These are phyloP conservation scores for Callaeas wilsoni DNA, from an alignment of 2,113 vertebrate genomes.

Conservation along the genomic window DNA sequence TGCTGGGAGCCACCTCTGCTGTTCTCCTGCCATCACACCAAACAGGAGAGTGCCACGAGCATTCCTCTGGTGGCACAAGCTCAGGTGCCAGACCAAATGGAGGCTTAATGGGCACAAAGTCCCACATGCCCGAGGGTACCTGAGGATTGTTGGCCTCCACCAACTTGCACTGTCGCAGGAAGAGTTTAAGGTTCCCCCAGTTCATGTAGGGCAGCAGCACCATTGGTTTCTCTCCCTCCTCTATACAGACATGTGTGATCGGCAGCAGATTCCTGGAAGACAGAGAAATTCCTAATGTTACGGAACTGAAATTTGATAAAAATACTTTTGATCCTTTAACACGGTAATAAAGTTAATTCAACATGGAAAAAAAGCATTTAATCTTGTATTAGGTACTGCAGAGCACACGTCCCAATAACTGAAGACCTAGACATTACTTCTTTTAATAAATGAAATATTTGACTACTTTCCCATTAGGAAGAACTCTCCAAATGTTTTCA, in stretches of 20 bases:
- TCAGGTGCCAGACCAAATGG: not conserved
- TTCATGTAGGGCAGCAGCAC: conserved; percentile 95
- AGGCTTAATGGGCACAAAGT: not conserved
- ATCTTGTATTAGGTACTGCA: not conserved
- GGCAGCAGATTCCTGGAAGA: conserved; percentile 89
- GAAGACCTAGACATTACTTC: not conserved
- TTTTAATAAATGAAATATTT: not conserved
- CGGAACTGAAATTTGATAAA: not conserved
- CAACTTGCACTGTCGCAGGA: conserved; percentile 96
- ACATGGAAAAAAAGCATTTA: not conserved
- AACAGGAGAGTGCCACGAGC: not conserved
- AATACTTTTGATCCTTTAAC: not conserved
- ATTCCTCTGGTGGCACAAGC: not conserved
- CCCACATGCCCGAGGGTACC: conserved; percentile 66
- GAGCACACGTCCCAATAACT: not conserved
- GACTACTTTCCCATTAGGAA: not conserved
- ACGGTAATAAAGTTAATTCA: not conserved
- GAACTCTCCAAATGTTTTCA: not conserved
- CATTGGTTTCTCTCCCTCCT: conserved; percentile 97
- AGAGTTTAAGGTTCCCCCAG: conserved; percentile 99
- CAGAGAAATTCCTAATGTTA: not conserved
- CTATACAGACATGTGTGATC: conserved; percentile 92
- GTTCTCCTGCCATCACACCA: not conserved
- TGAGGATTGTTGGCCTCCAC: conserved; percentile 99
- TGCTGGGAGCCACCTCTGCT: not conserved